Evolutionary conservation across 2,888 invertebrate species (phyloP).

Genomic region (Ischnus inquisitorius): DNA sequence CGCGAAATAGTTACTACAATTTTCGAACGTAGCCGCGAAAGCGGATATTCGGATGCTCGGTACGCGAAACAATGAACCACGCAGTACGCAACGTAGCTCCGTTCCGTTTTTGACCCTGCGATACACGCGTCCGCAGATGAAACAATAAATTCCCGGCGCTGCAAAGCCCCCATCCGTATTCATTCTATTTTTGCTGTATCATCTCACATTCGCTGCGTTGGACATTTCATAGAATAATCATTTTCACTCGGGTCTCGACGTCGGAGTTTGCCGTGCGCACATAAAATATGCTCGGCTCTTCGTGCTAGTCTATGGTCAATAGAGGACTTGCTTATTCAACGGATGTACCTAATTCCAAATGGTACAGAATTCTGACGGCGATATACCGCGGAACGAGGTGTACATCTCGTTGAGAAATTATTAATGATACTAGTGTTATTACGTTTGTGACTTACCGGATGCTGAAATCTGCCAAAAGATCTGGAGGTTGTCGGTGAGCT

Average conservation of each 20-base stretch:
- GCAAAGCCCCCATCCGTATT: background rate
- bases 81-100: background rate
- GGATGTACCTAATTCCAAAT: background rate
- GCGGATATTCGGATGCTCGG: constrained; percentile 69
- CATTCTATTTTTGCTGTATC: constrained; percentile 13
- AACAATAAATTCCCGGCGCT: constrained; percentile 29
- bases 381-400: background rate
- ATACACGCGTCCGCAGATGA: background rate
- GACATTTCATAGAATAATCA: background rate
- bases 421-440: background rate
- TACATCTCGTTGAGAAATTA: background rate
- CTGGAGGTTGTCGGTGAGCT: background rate
- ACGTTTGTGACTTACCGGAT: constrained; percentile 50
- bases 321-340: constrained; percentile 11
- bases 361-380: background rate
- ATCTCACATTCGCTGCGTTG: background rate
- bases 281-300: background rate
- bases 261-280: background rate
- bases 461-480: constrained; percentile 42
- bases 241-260: constrained; percentile 1
- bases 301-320: background rate
- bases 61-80: background rate
- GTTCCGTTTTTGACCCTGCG: constrained; percentile 3
- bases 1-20: constrained; percentile 70
- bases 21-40: constrained; percentile 75